Base-by-base conservation (phyloP, 1,140 invertebrate species). In the Caenorhabditis remanei region DNA sequence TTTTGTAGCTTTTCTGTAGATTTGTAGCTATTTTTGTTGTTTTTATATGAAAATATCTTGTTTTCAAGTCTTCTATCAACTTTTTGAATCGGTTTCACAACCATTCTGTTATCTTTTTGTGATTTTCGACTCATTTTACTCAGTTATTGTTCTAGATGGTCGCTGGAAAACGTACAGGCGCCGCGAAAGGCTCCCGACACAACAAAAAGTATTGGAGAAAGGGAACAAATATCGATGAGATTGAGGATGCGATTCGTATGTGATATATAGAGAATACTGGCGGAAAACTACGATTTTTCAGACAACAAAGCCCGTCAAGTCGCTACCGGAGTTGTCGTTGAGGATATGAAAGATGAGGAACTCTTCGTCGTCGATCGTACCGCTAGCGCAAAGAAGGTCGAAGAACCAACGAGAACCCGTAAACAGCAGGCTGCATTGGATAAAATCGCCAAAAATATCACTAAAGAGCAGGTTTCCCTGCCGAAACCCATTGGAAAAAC, bases 141-240 rank as follows among this genome's bases (percentile, higher is more conserved):
- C 13, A 32, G 58, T 4, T 32, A 3, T 32, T 32, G 8, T 19
- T 24, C 2, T 24, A 79, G 71, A 79, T 79, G 71, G 71, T 50
- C 7, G 19, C 71, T 79, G 71, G 46, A 53, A 79, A 79, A 50
- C 71, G 71, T 79, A 79, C 43, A 24, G 71, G 71, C 13, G 71
- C 71, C 46, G 71, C 71, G 2, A 79, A 79, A 53, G 71, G 71
- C 71, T 71, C 85, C 4, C 85, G 85, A 21, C 85, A 85, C 65
- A 85, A 65, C 63, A 85, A 85, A 43, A 71, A 85, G 24, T 85
- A 85, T 53, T 71, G 46, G 85, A 71, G 85, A 58, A 85, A 85
- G 24, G 85, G 85, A 71, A 75, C 65, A 2, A 41, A 85, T 41
- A 67, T 85, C 32, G 16, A 32, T 4, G 58, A 79, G 16, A 71